These are phyloP conservation scores for Orthosia incerta DNA, from an alignment of 2,888 invertebrate species.

Conservation along the genomic window DNA sequence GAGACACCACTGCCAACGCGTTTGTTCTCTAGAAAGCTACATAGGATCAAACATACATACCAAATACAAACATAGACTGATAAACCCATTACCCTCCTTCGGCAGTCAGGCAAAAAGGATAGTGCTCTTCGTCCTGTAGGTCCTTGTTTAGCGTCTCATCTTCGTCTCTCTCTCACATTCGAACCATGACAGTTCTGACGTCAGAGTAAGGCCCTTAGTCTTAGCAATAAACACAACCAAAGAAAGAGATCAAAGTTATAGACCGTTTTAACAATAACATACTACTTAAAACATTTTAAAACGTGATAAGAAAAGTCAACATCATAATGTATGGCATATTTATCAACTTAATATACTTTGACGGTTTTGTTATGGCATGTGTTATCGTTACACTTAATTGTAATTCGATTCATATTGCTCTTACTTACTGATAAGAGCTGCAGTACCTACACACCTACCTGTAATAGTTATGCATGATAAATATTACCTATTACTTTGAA, in stretches of 20 bases:
- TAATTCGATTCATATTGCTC: constrained; percentile 43
- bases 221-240: not conserved
- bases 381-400: constrained; percentile 48
- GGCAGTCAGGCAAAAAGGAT: too few species aligned
- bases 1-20: too few species aligned
- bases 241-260: not conserved
- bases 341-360: constrained; percentile 34
- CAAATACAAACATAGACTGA: too few species aligned
- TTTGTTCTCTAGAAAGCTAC: too few species aligned
- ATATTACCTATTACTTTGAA: not conserved
- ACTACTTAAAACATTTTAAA: not conserved
- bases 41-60: too few species aligned
- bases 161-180: too few species aligned
- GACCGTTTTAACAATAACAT: not conserved
- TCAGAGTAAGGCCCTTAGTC: too few species aligned
- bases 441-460: constrained; percentile 9
- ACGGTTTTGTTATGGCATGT: constrained; percentile 26
- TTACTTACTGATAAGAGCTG: constrained; percentile 38
- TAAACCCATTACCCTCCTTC: too few species aligned
- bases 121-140: too few species aligned
- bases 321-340: constrained; percentile 36
- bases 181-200: too few species aligned
- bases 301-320: constrained; percentile 9
- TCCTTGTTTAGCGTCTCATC: too few species aligned
- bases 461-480: not conserved